Evolutionary conservation across 2,113 vertebrate genomes (phyloP).

Genomic region (Paratilapia polleni): DNA sequence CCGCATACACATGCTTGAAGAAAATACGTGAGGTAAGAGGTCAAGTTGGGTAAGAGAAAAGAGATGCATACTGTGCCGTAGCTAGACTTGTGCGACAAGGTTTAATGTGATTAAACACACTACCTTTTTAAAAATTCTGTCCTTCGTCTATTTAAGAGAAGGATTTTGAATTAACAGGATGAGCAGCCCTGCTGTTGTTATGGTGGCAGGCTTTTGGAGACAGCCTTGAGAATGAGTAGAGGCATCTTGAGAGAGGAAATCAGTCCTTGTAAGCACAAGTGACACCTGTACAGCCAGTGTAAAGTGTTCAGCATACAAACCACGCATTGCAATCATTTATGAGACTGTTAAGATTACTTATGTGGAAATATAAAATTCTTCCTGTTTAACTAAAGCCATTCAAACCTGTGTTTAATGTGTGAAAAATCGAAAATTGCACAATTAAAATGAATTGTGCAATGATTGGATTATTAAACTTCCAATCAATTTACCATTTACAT

Average conservation of each 20-base stretch:
- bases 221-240: conserved; percentile 27
- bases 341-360: not conserved
- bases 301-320: not conserved
- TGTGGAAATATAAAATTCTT: not conserved
- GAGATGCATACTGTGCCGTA: not conserved
- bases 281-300: conserved; percentile 22
- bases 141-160: conserved; percentile 1
- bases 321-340: not conserved
- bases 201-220: conserved; percentile 24
- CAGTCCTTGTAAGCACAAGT: not conserved
- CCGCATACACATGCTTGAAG: not conserved
- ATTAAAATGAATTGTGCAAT: too few relatives aligned
- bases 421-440: not conserved
- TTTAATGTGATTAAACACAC: conserved; percentile 32
- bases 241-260: conserved; percentile 18
- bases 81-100: not conserved
- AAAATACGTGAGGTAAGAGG: not conserved
- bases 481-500: not conserved
- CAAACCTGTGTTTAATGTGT: not conserved
- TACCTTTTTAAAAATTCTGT: not conserved
- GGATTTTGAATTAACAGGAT: conserved; percentile 17
- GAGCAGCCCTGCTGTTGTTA: conserved; percentile 17
- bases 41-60: conserved; percentile 19
- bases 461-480: not conserved
- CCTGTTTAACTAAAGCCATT: not conserved